A percentile compares a stretch with the other conserved stretches of the same genome.
Evolutionary conservation across 2,888 invertebrate genomes (phyloP).

Genomic region (Branchellion lobata): DNA sequence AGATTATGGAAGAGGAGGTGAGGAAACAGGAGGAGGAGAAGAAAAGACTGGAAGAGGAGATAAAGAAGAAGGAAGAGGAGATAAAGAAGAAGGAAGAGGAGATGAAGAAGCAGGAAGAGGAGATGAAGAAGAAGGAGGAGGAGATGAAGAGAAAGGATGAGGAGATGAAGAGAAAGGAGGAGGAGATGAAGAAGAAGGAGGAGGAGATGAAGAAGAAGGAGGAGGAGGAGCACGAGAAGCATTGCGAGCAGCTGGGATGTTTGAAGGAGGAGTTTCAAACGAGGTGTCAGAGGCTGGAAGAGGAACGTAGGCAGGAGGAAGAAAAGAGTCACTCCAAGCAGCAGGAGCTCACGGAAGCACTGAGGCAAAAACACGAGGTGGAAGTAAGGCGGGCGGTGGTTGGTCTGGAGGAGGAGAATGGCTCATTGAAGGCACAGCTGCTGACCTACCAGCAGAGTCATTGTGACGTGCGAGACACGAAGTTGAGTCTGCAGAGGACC

Average conservation of each 20-base stretch:
- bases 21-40: too few species aligned
- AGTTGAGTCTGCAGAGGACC: background rate
- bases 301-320: too few species aligned
- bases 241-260: background rate
- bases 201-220: background rate
- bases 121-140: too few species aligned
- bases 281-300: slow-evolving; percentile 5
- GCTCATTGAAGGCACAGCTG: background rate
- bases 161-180: too few species aligned
- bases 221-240: background rate
- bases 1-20: too few species aligned
- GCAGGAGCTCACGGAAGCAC: background rate
- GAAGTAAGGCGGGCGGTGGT: too few species aligned
- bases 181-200: slow-evolving; percentile 34
- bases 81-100: too few species aligned
- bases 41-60: too few species aligned
- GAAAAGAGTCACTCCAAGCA: background rate
- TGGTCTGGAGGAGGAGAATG: too few species aligned
- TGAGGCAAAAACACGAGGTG: background rate
- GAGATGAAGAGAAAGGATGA: too few species aligned
- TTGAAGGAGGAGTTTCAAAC: background rate
- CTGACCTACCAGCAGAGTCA: background rate
- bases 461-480: background rate
- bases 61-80: slow-evolving; percentile 26
- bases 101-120: too few species aligned